phyloP scores from a whole-genome alignment of 2,888 invertebrate species.

The Argyresthia goedartella region DNA sequence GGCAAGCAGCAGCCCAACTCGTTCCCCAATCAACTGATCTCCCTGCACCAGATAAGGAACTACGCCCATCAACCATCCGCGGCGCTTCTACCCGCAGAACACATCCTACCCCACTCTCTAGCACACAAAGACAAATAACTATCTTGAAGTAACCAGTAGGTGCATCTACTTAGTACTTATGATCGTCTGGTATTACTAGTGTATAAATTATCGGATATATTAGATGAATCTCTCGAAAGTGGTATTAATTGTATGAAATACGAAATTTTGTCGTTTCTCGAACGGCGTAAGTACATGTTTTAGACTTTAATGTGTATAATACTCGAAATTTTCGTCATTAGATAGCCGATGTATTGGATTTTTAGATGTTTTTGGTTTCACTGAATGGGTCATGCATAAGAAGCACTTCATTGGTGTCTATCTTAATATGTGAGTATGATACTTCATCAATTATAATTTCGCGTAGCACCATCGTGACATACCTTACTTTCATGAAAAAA shows the following conservation, averaged over 20 bases:
- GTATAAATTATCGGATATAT: conserved; percentile 53
- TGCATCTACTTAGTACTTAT: conserved; percentile 55
- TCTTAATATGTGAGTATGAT: neutral
- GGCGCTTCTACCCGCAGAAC: conserved; percentile 78
- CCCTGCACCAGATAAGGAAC: conserved; percentile 95
- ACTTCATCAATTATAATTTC: neutral
- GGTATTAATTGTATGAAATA: conserved; percentile 56
- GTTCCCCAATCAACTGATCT: conserved; percentile 94
- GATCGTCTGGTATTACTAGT: conserved; percentile 60
- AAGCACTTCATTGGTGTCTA: neutral
- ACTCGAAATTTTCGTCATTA: conserved; percentile 56
- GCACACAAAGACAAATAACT: conserved; percentile 69
- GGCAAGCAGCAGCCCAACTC: conserved; percentile 73
- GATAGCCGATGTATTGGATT: conserved; percentile 42
- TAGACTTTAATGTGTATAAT: conserved; percentile 59
- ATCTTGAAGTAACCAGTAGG: conserved; percentile 37
- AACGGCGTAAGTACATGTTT: conserved; percentile 54
- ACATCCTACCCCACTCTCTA: conserved; percentile 70
- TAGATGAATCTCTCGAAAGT: conserved; percentile 58
- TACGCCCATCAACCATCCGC: conserved; percentile 93
- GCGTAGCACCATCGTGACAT: neutral
- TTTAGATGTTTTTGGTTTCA: conserved; percentile 1
- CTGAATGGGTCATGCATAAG: neutral
- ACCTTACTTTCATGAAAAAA: neutral
- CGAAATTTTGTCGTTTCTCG: conserved; percentile 48